Evolutionary conservation across 1,140 invertebrate genomes (phyloP).

Genomic region (Halictus rubicundus): DNA sequence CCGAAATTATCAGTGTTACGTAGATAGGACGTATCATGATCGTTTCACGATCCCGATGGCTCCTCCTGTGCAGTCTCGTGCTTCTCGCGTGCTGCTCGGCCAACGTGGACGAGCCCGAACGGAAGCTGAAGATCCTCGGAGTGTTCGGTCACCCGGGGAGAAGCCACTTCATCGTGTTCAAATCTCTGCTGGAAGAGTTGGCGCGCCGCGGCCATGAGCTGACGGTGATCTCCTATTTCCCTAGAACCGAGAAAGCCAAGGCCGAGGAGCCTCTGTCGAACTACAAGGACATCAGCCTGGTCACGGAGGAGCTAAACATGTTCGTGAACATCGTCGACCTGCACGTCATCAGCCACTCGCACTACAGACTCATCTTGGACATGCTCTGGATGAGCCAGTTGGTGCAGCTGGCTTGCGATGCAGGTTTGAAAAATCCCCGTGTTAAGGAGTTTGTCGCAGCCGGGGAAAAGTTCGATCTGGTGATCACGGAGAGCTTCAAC

Average conservation of each 20-base stretch:
- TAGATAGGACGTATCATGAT: too few species aligned
- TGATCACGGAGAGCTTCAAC: slow-evolving; percentile 85
- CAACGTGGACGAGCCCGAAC: neutral
- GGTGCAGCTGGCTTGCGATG: slow-evolving; percentile 74
- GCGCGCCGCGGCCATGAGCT: slow-evolving; percentile 84
- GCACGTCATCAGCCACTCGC: neutral
- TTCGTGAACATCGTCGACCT: slow-evolving; percentile 76
- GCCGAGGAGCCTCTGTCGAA: slow-evolving; percentile 76
- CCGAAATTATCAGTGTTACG: too few species aligned
- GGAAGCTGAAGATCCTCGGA: slow-evolving; percentile 81
- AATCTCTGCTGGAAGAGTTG: slow-evolving; percentile 84
- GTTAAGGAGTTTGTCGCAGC: slow-evolving; percentile 80
- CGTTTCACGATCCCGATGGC: too few species aligned
- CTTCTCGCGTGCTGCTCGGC: neutral
- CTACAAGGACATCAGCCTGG: slow-evolving; percentile 82
- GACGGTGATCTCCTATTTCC: slow-evolving; percentile 85
- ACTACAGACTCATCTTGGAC: neutral
- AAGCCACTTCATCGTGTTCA: slow-evolving; percentile 86
- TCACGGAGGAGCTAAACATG: slow-evolving; percentile 47
- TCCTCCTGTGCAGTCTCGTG: neutral
- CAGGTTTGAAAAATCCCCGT: slow-evolving; percentile 78
- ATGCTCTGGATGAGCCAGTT: slow-evolving; percentile 32
- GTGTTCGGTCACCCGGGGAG: slow-evolving; percentile 84
- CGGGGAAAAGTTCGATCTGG: slow-evolving; percentile 83
- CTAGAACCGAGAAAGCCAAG: slow-evolving; percentile 65